phyloP scores from a whole-genome alignment of 2,113 vertebrate species.

The Spilogale gracilis region DNA sequence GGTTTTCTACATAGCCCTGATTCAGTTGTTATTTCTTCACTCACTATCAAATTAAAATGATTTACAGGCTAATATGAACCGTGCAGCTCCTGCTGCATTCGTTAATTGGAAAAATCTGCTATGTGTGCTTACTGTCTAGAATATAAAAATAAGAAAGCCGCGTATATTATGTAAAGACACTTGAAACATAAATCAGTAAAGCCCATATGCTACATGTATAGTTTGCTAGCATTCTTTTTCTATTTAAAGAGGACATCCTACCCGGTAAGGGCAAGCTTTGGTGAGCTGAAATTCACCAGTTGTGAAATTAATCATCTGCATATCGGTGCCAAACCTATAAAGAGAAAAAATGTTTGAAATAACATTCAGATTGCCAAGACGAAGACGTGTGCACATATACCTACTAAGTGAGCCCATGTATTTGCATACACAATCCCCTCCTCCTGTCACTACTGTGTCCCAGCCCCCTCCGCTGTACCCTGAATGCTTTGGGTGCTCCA shows the following conservation, averaged over 20 bases:
- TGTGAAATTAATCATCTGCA: conserved; percentile 93
- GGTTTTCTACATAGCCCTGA: conserved; percentile 17
- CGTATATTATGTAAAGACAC: neutral
- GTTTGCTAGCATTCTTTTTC: neutral
- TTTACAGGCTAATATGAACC: conserved; percentile 26
- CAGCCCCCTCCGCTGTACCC: rapidly evolving
- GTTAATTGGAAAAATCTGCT: conserved; percentile 52
- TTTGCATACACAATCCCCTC: too few species aligned
- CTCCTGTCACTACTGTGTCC: neutral
- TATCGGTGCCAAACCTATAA: conserved; percentile 94
- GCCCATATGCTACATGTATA: neutral
- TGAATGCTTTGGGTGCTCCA: rapidly evolving
- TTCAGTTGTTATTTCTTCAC: conserved; percentile 3
- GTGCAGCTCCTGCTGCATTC: neutral
- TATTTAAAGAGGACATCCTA: conserved; percentile 80
- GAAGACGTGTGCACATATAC: rapidly evolving
- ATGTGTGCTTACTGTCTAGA: neutral
- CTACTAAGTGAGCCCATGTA: neutral
- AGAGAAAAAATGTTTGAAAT: conserved; percentile 63
- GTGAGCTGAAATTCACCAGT: conserved; percentile 94
- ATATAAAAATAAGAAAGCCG: conserved; percentile 37
- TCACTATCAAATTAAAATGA: conserved; percentile 53
- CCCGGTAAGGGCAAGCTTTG: conserved; percentile 85
- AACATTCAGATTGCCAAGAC: neutral
- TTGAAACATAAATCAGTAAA: neutral